These are phyloP conservation scores for Orchestia grillus DNA, from an alignment of 1,140 invertebrate genomes.

Conservation along the genomic window DNA sequence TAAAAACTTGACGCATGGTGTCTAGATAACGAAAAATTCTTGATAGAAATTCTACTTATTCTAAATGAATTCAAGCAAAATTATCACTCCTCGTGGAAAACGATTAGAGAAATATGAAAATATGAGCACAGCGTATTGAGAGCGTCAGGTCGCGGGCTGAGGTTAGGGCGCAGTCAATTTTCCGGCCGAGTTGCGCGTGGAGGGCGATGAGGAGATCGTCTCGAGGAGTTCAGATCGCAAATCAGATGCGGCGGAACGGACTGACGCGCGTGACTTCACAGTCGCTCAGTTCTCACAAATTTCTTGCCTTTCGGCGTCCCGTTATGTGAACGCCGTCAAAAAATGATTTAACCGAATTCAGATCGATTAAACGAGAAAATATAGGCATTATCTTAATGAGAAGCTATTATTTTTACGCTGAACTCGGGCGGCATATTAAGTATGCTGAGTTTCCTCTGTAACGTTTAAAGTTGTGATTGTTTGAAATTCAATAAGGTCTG, in stretches of 20 bases:
- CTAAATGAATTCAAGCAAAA: not conserved
- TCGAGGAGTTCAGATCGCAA: not conserved
- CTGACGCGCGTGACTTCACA: not conserved
- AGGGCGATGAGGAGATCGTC: not conserved
- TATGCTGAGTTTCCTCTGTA: not conserved
- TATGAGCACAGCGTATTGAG: not conserved
- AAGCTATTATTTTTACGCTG: not conserved
- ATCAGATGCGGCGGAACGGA: slow-evolving; percentile 13
- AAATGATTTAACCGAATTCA: not conserved
- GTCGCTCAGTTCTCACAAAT: not conserved
- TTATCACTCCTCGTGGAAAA: not conserved
- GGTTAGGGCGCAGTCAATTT: not conserved
- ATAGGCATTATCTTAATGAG: not conserved
- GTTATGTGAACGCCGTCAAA: not conserved
- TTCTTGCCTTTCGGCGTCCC: slow-evolving; percentile 24
- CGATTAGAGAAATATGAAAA: not conserved
- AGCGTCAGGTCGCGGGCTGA: not conserved
- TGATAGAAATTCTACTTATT: not conserved
- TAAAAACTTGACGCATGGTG: not conserved
- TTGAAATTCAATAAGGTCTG: not conserved
- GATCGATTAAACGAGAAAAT: not conserved
- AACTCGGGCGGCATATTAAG: not conserved
- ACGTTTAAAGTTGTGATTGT: not conserved
- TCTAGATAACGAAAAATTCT: not conserved
- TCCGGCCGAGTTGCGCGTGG: not conserved